These are phyloP conservation scores for Anguilla pacifica DNA, from an alignment of 2,797 vertebrate genomes.

Conservation along the genomic window DNA sequence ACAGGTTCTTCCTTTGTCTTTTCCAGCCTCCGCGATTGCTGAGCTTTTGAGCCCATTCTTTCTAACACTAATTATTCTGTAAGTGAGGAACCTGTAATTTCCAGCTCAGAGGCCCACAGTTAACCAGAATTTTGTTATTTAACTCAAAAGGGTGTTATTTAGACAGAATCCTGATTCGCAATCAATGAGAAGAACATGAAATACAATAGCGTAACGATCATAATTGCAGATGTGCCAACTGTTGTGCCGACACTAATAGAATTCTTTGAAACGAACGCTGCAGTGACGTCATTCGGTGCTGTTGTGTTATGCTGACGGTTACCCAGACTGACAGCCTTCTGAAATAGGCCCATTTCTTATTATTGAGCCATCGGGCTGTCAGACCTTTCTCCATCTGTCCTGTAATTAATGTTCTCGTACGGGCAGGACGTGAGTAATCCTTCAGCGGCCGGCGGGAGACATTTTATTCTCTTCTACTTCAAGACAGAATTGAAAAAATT, in stretches of 20 bases:
- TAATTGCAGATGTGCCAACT: conserved; percentile 34
- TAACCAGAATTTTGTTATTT: not conserved
- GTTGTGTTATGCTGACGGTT: not conserved
- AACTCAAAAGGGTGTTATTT: not conserved
- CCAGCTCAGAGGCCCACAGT: not conserved
- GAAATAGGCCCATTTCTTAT: conserved; percentile 28
- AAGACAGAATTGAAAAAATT: conserved; percentile 19
- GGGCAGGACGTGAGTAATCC: conserved; percentile 14
- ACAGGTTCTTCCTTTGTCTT: not conserved
- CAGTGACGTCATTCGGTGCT: not conserved
- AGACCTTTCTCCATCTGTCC: not conserved
- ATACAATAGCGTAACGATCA: conserved; percentile 34
- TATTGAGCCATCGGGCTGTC: not conserved
- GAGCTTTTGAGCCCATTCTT: not conserved
- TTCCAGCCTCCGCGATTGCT: too few species aligned
- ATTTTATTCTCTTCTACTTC: not conserved
- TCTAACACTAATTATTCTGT: not conserved
- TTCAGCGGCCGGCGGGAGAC: conserved; percentile 23
- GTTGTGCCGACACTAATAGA: conserved; percentile 23
- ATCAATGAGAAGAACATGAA: conserved; percentile 36
- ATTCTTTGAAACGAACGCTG: conserved; percentile 33
- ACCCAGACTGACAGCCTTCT: not conserved
- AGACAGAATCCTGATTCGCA: not conserved
- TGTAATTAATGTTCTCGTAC: conserved; percentile 1
- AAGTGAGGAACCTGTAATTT: not conserved